Base-by-base conservation (phyloP, 2,888 invertebrate genomes). In the Cryptops parisi region DNA sequence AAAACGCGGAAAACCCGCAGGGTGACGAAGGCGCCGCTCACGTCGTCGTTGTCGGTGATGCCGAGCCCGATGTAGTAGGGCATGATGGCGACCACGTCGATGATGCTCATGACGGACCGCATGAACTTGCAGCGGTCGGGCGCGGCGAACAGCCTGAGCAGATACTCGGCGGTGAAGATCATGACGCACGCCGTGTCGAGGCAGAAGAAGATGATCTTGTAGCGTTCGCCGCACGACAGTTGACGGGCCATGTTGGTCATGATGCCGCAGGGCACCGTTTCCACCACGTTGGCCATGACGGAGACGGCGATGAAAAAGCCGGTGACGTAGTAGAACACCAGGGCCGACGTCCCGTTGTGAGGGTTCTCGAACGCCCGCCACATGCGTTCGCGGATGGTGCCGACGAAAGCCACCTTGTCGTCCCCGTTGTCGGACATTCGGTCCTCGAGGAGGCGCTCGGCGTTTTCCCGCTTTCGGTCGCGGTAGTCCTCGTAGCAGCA, bases 321-420 rank as follows among this genome's bases (percentile, higher is more conserved):
- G 46, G 98, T 98, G 57, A 98, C 98, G 73, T 98, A 98, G 73
- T 98, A 98, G 73, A 99, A 98, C 57, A 99, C 97, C 63, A 98
- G 76, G n/a, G 98, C 98, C 4, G 96, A 87, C 40, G 97, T 98
- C 55, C 94, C 93, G 56, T 93, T 93, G 74, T 98, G 97, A 26
- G 98, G 94, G 74, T 98, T 98, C 73, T 99, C 97, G 70, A 99
- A 99, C 47, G 98, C 97, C 64, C 96, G 77, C 98, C 98, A 98
- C 94, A 99, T 94, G 71, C 88, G 87, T 69, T 96, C 86, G 61
- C 89, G 77, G 64, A 88, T 79, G 67, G 89, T 86, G 57, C 86
- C 87, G 22, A 61, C 61, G 15, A 63, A 63, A 5, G 67, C 66
- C 61, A 89, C 77, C 23, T 83, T 83, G 70, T 90, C 90, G 69